phyloP scores from a whole-genome alignment of 1,140 invertebrate species.

The Planococcus citri region DNA sequence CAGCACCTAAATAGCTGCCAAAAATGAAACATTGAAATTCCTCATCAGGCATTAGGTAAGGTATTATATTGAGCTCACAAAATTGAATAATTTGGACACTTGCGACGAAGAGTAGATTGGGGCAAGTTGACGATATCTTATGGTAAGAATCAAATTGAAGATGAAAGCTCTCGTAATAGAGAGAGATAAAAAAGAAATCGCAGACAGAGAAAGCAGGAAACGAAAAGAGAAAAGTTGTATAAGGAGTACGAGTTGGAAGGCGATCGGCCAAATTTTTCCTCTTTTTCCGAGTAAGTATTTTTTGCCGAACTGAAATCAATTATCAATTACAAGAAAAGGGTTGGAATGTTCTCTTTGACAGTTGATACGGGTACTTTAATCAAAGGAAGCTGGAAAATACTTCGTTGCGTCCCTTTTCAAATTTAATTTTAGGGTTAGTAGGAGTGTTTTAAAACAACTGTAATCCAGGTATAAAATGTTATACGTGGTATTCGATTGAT shows the following conservation, averaged over 20 bases:
- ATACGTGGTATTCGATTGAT: neutral
- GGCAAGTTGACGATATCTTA: too few species aligned
- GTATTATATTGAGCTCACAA: too few species aligned
- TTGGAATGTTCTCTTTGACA: constrained; percentile 3
- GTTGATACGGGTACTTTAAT: constrained; percentile 6
- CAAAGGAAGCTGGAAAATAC: neutral
- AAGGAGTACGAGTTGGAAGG: neutral
- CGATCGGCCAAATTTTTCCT: neutral
- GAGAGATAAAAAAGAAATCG: too few species aligned
- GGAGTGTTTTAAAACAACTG: neutral
- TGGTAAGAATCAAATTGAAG: too few species aligned
- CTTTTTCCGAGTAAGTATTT: neutral
- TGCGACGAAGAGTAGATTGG: too few species aligned
- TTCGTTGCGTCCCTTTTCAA: neutral
- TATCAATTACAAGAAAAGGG: constrained; percentile 7
- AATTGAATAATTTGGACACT: too few species aligned
- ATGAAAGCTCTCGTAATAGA: too few species aligned
- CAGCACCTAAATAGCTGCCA: too few species aligned
- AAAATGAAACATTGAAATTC: too few species aligned
- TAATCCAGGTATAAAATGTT: neutral
- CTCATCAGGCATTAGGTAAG: too few species aligned
- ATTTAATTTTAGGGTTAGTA: neutral
- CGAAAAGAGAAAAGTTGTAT: too few species aligned
- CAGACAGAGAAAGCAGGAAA: too few species aligned
- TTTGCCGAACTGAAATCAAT: neutral